These are phyloP conservation scores for Schlechtendalia chinensis DNA, from an alignment of 1,140 invertebrate genomes.

Conservation along the genomic window DNA sequence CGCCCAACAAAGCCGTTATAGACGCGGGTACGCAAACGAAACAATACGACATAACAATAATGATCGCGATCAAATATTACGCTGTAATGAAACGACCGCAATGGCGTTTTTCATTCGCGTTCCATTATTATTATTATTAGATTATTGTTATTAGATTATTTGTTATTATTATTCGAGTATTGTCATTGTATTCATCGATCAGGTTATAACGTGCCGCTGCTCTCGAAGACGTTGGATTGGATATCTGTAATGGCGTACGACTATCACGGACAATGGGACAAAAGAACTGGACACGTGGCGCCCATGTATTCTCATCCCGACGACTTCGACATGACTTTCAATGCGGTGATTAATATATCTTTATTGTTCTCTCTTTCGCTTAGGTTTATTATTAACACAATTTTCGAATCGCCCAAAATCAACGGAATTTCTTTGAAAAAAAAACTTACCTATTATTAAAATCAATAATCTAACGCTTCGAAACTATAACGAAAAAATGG, in stretches of 20 bases:
- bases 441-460: too few species aligned
- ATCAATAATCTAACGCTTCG: too few species aligned
- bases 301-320: conserved; percentile 74
- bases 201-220: conserved; percentile 74
- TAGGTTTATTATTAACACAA: too few species aligned
- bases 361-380: not conserved
- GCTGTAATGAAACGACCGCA: too few species aligned
- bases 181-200: not conserved
- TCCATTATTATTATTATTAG: too few species aligned
- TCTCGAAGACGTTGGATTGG: conserved; percentile 76
- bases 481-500: too few species aligned
- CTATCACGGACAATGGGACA: conserved; percentile 88
- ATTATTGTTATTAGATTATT: too few species aligned
- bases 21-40: conserved; percentile 54
- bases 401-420: too few species aligned
- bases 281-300: conserved; percentile 81
- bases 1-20: conserved; percentile 70
- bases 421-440: too few species aligned
- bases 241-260: conserved; percentile 90
- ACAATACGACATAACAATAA: too few species aligned
- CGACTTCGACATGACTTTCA: conserved; percentile 73
- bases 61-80: too few species aligned
- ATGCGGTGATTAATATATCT: conserved; percentile 62
- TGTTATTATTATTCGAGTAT: too few species aligned
- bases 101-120: not conserved